Conservation (phyloP, 35 echinoderm and acorn worm species). For the Amphiura filiformis region DNA sequence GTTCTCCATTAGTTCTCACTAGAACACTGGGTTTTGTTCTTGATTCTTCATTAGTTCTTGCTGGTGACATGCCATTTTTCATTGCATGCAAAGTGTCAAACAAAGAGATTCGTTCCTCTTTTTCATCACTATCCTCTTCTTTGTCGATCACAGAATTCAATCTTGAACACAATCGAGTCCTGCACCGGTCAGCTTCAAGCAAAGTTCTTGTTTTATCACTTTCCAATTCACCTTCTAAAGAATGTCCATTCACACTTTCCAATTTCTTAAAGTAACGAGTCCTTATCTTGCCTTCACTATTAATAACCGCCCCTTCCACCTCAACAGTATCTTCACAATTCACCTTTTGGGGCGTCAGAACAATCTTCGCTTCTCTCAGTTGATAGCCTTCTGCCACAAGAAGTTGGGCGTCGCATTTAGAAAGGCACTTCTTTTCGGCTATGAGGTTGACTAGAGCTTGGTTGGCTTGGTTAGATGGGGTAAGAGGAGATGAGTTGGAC, state of each 20-base stretch:
- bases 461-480: constrained; percentile 59
- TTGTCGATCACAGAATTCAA: neutral
- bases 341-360: constrained; percentile 64
- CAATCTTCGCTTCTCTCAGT: constrained; percentile 54
- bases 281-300: neutral
- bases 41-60: neutral
- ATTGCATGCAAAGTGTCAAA: neutral
- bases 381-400: constrained; percentile 84
- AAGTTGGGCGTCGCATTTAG: constrained; percentile 74
- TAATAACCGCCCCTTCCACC: constrained; percentile 18
- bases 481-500: constrained; percentile 39
- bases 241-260: neutral
- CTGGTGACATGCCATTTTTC: neutral
- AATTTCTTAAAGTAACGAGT: neutral
- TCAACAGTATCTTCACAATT: constrained; percentile 16
- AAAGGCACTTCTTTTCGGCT: constrained; percentile 77
- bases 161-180: neutral
- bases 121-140: neutral
- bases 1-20: no score
- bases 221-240: neutral
- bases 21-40: no score
- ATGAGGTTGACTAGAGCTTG: constrained; percentile 70
- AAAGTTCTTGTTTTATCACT: neutral
- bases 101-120: neutral
- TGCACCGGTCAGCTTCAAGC: neutral